A percentile compares a stretch with the other conserved stretches of the same genome.
Evolutionary conservation across 2,888 invertebrate species (phyloP).

Genomic region (Leptogaster cylindrica): DNA sequence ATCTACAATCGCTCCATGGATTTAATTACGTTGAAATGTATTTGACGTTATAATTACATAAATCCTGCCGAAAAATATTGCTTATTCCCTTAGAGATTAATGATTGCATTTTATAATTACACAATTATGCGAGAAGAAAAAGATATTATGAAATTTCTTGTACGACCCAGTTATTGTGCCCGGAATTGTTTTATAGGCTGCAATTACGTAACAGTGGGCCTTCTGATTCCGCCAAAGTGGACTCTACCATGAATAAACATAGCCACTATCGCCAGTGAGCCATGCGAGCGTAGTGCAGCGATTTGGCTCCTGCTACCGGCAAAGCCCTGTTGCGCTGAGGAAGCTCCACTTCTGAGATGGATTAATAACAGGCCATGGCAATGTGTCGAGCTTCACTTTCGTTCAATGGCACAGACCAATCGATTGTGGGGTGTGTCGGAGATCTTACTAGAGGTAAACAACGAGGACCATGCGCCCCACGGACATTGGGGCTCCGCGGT

Average conservation of each 20-base stretch:
- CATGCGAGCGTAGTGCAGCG: too few relatives aligned
- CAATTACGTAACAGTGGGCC: background rate
- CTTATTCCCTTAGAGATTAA: too few relatives aligned
- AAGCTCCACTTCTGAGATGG: background rate
- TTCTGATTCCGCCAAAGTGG: too few relatives aligned
- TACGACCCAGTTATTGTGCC: conserved; percentile 22
- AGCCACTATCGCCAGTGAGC: too few relatives aligned
- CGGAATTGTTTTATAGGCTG: conserved; percentile 8
- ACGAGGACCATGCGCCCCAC: conserved; percentile 4
- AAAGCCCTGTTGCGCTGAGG: background rate
- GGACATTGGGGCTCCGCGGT: background rate
- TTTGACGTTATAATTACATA: too few relatives aligned
- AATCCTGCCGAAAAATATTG: too few relatives aligned
- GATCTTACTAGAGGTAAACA: too few relatives aligned
- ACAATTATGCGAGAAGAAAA: background rate
- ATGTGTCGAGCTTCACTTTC: background rate
- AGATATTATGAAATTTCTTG: conserved; percentile 8
- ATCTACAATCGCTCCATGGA: too few relatives aligned
- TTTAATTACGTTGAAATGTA: too few relatives aligned
- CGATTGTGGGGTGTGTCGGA: conserved; percentile 10
- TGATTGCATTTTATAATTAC: conserved; percentile 26
- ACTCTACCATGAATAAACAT: too few relatives aligned
- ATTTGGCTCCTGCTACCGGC: background rate
- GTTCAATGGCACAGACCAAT: background rate
- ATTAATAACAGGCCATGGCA: too few relatives aligned